A percentile compares a stretch with the other conserved stretches of the same genome.
phyloP scores from a whole-genome alignment of 2,888 invertebrate species.

The Drosophila acutilabella region DNA sequence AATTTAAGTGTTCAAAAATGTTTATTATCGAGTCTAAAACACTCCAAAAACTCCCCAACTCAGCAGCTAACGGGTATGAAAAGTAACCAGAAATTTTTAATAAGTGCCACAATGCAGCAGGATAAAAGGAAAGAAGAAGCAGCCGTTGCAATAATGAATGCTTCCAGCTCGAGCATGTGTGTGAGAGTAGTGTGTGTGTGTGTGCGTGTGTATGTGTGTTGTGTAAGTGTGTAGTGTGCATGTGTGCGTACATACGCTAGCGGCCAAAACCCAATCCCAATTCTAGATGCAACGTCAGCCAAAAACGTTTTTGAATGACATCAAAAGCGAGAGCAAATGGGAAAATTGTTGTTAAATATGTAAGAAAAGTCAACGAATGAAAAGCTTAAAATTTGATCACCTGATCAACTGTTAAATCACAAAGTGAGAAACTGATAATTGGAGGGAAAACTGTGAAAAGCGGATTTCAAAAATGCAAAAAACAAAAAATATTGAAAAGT shows the following conservation, averaged over 20 bases:
- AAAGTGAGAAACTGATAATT: background rate
- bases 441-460: background rate
- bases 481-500: too few species aligned
- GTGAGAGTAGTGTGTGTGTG: slow-evolving; percentile 10
- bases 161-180: slow-evolving; percentile 37
- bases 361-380: slow-evolving; percentile 10
- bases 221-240: slow-evolving; percentile 22
- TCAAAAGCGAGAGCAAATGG: slow-evolving; percentile 52
- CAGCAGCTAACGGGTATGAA: slow-evolving; percentile 3
- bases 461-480: too few species aligned
- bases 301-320: slow-evolving; percentile 65
- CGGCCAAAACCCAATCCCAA: slow-evolving; percentile 47
- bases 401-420: slow-evolving; percentile 1
- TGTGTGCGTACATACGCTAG: slow-evolving; percentile 29
- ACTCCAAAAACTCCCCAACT: too few species aligned
- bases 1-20: too few species aligned
- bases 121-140: slow-evolving; percentile 31
- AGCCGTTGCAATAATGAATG: slow-evolving; percentile 61
- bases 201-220: slow-evolving; percentile 16
- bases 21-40: too few species aligned
- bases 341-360: slow-evolving; percentile 15
- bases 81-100: slow-evolving; percentile 73
- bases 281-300: slow-evolving; percentile 55
- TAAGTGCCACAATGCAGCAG: slow-evolving; percentile 77
- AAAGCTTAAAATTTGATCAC: slow-evolving; percentile 6